phyloP scores from a whole-genome alignment of 2,797 vertebrate species.

The Columba guinea region DNA sequence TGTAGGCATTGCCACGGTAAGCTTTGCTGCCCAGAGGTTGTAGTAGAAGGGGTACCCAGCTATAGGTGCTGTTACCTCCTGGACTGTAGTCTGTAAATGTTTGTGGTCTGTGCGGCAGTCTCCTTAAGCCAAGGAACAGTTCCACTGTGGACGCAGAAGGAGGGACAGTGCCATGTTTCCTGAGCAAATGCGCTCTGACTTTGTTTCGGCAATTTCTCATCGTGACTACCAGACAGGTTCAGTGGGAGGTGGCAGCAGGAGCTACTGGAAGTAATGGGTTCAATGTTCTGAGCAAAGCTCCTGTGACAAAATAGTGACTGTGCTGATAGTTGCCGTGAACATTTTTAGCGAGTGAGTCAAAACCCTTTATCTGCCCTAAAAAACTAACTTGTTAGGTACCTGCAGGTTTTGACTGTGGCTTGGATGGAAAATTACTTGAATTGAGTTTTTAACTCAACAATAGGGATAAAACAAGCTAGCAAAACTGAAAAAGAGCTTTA shows the following conservation, averaged over 20 bases:
- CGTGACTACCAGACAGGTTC: neutral
- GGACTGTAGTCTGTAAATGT: neutral
- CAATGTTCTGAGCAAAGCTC: neutral
- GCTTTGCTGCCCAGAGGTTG: neutral
- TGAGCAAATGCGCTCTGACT: neutral
- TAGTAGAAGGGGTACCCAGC: neutral
- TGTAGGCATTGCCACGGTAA: neutral
- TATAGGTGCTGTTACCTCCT: neutral
- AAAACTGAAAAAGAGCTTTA: neutral
- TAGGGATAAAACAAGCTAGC: neutral
- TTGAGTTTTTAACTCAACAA: neutral
- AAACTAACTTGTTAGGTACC: neutral
- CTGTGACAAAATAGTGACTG: neutral
- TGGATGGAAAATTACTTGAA: neutral
- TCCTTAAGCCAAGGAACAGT: neutral
- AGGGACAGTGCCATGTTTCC: neutral
- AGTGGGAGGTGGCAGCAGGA: conserved; percentile 25
- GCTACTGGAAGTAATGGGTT: neutral
- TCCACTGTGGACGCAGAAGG: neutral
- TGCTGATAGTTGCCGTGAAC: neutral
- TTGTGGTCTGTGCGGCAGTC: accelerated
- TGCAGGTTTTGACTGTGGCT: neutral
- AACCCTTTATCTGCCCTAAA: neutral
- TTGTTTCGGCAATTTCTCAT: neutral
- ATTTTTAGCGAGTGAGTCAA: conserved; percentile 23